phyloP scores from a whole-genome alignment of 2,888 invertebrate species.

The Tinea pellionella region DNA sequence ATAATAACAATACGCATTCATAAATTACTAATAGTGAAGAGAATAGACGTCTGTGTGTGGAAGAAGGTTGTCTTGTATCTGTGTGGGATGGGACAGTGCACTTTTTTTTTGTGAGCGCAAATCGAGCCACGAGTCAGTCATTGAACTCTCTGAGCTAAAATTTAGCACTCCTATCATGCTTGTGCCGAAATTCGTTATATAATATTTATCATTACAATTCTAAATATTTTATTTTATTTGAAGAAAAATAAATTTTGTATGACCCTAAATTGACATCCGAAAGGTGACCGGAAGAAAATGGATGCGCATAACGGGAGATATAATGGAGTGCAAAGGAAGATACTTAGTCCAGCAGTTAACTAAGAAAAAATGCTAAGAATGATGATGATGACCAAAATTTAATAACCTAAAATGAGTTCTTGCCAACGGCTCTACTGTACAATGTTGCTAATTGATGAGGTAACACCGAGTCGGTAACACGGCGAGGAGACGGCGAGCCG shows the following conservation, averaged over 20 bases:
- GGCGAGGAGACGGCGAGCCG: slow-evolving; percentile 13
- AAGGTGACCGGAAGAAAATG: too few relatives aligned
- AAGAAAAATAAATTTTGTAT: too few relatives aligned
- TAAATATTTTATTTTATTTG: too few relatives aligned
- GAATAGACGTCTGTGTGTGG: not conserved
- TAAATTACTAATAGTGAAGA: not conserved
- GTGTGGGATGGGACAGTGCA: slow-evolving; percentile 57
- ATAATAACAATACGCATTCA: not conserved
- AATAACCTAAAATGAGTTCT: not conserved
- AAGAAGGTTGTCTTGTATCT: slow-evolving; percentile 19
- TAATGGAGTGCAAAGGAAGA: too few relatives aligned
- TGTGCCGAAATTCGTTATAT: too few relatives aligned
- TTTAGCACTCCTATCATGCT: too few relatives aligned
- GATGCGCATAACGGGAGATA: too few relatives aligned
- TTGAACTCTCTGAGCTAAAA: slow-evolving; percentile 42
- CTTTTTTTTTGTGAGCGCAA: slow-evolving; percentile 65
- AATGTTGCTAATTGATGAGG: not conserved
- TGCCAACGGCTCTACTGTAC: not conserved
- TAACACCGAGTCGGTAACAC: not conserved
- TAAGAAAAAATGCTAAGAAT: too few relatives aligned
- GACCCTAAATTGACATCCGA: too few relatives aligned
- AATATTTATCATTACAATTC: too few relatives aligned
- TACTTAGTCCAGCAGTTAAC: too few relatives aligned
- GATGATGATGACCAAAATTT: too few relatives aligned
- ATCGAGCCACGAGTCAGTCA: slow-evolving; percentile 57